Conservation (phyloP, 2,888 invertebrate genomes). For the Phymatocera aterrima region DNA sequence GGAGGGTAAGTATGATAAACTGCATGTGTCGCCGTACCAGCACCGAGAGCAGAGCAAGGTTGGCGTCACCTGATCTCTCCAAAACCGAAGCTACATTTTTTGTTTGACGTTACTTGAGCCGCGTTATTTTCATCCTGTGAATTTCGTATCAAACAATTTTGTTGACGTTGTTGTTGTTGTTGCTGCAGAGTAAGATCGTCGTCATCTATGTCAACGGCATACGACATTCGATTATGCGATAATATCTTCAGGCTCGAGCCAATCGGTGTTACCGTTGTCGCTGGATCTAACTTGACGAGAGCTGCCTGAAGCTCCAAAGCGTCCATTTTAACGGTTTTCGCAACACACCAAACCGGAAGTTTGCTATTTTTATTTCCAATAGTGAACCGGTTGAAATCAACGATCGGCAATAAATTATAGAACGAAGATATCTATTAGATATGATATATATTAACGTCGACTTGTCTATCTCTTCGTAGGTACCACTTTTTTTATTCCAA, state of each 20-base stretch:
- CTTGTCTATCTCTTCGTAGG: too few relatives aligned
- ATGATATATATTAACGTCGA: too few relatives aligned
- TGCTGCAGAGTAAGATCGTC: conserved; percentile 58
- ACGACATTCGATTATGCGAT: conserved; percentile 55
- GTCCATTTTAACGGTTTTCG: conserved; percentile 62
- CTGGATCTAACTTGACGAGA: conserved; percentile 71
- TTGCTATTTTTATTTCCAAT: conserved; percentile 26
- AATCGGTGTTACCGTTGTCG: conserved; percentile 71
- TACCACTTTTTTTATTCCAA: too few relatives aligned
- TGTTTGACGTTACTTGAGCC: not conserved
- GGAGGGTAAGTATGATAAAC: conserved; percentile 73
- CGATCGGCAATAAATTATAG: not conserved
- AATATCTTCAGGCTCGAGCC: conserved; percentile 64
- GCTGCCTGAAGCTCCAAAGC: conserved; percentile 71
- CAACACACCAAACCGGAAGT: conserved; percentile 16
- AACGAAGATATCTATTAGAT: too few relatives aligned
- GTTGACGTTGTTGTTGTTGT: conserved; percentile 34
- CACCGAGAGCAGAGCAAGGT: conserved; percentile 65
- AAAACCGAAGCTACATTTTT: conserved; percentile 34
- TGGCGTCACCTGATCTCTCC: conserved; percentile 71
- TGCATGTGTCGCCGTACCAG: conserved; percentile 64
- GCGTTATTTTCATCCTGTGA: conserved; percentile 51
- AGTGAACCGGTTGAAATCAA: not conserved
- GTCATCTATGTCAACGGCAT: conserved; percentile 59
- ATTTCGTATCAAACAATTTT: conserved; percentile 47